Base-by-base conservation (phyloP, 2,888 invertebrate species). In the Lasioglossum morio region DNA sequence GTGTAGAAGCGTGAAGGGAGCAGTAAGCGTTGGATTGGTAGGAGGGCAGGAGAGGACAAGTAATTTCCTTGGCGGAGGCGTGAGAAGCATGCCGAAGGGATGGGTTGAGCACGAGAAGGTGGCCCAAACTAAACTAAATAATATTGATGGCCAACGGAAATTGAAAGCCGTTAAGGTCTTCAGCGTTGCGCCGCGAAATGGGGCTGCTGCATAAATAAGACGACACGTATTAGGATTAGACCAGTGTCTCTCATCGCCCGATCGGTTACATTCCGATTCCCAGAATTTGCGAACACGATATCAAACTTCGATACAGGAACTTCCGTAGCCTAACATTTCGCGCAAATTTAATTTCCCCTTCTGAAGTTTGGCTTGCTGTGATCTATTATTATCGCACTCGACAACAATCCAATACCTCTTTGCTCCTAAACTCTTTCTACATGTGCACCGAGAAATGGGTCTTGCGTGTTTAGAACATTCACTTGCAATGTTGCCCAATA, bases 131-230 rank as follows among this genome's bases (percentile, higher is more conserved):
- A 94, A 95, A 94, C 94, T 95, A 95, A 95, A 95, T 95, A 95
- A 95, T 95, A 95, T 95, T 95, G 95, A 95, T 95, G 95, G 95
- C 93, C 93, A 95, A 95, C 95, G 95, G 95, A 95, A 95, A 95
- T 95, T 95, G 95, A 95, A 95, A 94, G 94, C 95, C 94, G 94
- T 95, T 94, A 95, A 94, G 93, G 92, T 93, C 93, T 92, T 94
- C 92, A 92, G 92, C 91, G 92, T 91, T 94, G 93, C 91, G 92
- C 92, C 92, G 92, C 91, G 92, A 93, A 93, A 93, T 92, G 91
- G 90, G 89, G 90, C 82, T 90, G 92, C 90, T 93, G 94, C 94
- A 94, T 95, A 94, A 94, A 94, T 94, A 95, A 95, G 94, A 94
- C 92, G 92, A 87, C 84, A 88, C 92, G 93, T 92, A 94, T 94